Base-by-base conservation (phyloP, 2,888 invertebrate species). In the Emmelina monodactyla region DNA sequence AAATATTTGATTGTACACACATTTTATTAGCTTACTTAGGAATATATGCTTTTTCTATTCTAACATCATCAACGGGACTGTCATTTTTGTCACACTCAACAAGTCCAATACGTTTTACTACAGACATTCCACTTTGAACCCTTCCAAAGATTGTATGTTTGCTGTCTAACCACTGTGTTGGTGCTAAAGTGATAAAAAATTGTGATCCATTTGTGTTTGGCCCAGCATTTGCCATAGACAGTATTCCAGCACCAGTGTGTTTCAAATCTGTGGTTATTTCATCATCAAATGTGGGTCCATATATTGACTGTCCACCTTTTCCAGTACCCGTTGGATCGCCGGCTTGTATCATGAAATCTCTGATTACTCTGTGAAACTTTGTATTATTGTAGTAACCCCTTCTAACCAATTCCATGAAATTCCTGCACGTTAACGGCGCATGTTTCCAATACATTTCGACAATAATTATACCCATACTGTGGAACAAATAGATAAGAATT, bases 401-500 rank as follows among this genome's bases (percentile, higher is more conserved):
- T 39, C 95, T 82, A 0, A 92, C 84, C 15, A 99, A 78, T 68
- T 99, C 98, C 39, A 97, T 97, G 73, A 99, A 98, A 64, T 99
- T 99, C 55, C 94, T 83, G 51, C 99, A 99, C 0, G 98, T 97
- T 47, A 88, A 87, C n/a, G 98, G 98, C 0, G 98, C 90, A 62
- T 99, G 97, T 62, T 94, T 93, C 99, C 99, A 99, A 59, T 99
- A 99, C 44, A 99, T 82, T 69, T 99, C 98, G 32, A 98, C 75
- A 0, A 87, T 84, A 33, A 99, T 83, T 52, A 89, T 89, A 0
- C 99, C 99, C 95, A 98, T 97, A 31, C 94, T 94, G 25, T 4
- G 3, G 25, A 4, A n/a, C 9, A 7, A 25, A 25, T 25, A 25
- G 3, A 25, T 7, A 25, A n/a, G 11, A 7, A 25, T 25, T 11